phyloP scores from a whole-genome alignment of 2,888 invertebrate genomes.

The Yponomeuta evonymella region DNA sequence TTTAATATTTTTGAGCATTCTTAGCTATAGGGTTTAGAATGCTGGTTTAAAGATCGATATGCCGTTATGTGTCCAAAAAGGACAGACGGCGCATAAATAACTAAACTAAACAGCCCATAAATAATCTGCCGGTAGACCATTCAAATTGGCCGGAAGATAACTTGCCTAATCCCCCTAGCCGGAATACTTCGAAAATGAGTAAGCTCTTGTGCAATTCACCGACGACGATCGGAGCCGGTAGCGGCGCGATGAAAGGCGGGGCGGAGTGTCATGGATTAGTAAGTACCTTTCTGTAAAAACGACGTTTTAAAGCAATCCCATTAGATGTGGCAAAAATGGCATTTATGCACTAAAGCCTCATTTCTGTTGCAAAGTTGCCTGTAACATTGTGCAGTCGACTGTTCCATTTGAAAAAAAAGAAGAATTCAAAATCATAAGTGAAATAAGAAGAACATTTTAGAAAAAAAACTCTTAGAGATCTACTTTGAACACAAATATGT shows the following conservation, averaged over 20 bases:
- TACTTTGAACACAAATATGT: no score
- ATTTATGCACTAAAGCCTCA: no score
- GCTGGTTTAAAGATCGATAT: no score
- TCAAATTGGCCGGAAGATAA: slow-evolving; percentile 41
- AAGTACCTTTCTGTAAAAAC: not conserved
- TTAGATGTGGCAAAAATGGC: no score
- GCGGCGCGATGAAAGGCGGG: slow-evolving; percentile 44
- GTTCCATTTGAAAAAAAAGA: no score
- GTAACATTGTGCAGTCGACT: no score
- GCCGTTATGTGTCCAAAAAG: not conserved
- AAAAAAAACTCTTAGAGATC: no score
- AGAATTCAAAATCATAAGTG: no score
- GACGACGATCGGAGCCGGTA: slow-evolving; percentile 37
- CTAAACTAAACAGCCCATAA: not conserved
- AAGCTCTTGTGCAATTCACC: slow-evolving; percentile 34
- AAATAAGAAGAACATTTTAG: no score
- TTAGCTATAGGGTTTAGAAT: no score
- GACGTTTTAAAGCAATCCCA: not conserved
- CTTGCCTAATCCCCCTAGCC: slow-evolving; percentile 44
- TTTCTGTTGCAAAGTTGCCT: no score
- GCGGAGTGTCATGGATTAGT: not conserved
- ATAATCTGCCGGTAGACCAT: not conserved
- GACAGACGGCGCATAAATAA: not conserved
- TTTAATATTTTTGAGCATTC: no score
- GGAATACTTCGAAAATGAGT: slow-evolving; percentile 53